Percentiles rank a stretch among this genome's conserved stretches.
Evolutionary conservation across 1,140 invertebrate species (phyloP).

Genomic region (Heliconius nattereri): DNA sequence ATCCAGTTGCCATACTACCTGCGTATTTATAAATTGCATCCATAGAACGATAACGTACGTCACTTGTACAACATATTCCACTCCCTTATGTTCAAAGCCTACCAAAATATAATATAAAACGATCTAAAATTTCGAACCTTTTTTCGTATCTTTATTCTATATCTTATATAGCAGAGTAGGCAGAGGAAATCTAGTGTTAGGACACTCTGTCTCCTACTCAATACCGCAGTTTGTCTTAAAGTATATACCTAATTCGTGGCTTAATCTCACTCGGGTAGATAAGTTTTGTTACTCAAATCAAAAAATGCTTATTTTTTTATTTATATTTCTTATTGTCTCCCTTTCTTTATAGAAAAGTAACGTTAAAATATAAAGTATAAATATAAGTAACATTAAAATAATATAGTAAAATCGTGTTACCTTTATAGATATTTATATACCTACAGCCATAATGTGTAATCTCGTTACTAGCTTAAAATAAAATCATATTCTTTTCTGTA

Average conservation of each 20-base stretch:
- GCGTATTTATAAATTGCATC: slow-evolving; percentile 21
- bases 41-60: slow-evolving; percentile 19
- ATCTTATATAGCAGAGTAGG: neutral
- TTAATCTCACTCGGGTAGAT: too few species aligned
- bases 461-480: neutral
- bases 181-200: too few species aligned
- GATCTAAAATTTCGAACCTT: neutral
- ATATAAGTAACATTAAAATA: too few species aligned
- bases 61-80: slow-evolving; percentile 20
- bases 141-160: neutral
- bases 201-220: too few species aligned
- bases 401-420: neutral
- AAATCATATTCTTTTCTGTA: neutral
- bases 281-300: too few species aligned
- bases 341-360: too few species aligned
- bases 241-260: too few species aligned
- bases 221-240: too few species aligned
- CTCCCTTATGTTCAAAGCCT: neutral
- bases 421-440: neutral
- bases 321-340: too few species aligned
- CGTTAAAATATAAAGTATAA: too few species aligned
- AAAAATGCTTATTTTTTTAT: too few species aligned
- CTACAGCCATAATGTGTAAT: neutral
- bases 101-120: neutral
- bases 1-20: slow-evolving; percentile 2